These are phyloP conservation scores for Drosophila anceps DNA, from an alignment of 2,888 invertebrate species.

Conservation along the genomic window DNA sequence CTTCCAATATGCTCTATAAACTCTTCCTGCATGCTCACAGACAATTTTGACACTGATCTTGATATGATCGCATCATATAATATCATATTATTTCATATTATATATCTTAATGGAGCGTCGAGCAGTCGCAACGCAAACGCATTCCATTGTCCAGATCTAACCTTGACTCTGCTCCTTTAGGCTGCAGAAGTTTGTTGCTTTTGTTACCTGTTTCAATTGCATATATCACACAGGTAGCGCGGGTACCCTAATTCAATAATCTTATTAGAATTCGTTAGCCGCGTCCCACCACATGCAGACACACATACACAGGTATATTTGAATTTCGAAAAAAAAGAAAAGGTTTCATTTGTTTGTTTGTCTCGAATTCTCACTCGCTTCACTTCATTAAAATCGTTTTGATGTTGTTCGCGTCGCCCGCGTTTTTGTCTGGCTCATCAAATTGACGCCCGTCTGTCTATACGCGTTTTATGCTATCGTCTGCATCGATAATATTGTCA, in stretches of 20 bases:
- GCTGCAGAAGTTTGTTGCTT: conserved; percentile 13
- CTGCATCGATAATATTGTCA: conserved; percentile 32
- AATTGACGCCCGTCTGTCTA: conserved; percentile 69
- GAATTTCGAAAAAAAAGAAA: conserved; percentile 42
- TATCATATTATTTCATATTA: conserved; percentile 32
- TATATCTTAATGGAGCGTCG: conserved; percentile 20
- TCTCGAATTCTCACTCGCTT: conserved; percentile 34
- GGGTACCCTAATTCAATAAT: conserved; percentile 24
- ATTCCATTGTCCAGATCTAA: conserved; percentile 38
- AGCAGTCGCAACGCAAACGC: conserved; percentile 19
- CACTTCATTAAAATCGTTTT: conserved; percentile 58
- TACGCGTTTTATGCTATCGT: conserved; percentile 28
- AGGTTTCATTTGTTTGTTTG: conserved; percentile 28
- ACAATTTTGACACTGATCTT: conserved; percentile 27
- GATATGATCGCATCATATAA: conserved; percentile 28
- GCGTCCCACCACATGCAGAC: conserved; percentile 8
- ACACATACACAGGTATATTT: conserved; percentile 23
- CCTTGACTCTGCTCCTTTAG: conserved; percentile 36
- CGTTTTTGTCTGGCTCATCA: conserved; percentile 42
- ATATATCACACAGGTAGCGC: conserved; percentile 59
- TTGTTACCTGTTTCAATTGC: conserved; percentile 56
- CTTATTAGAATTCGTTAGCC: conserved; percentile 64
- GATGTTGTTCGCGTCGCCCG: conserved; percentile 20
- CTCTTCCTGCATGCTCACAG: background rate
- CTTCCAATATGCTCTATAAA: background rate